Evolutionary conservation across 1,140 invertebrate species (phyloP), one percentile per base, ranked within the genome.

Genomic region (Bombus impatiens): DNA sequence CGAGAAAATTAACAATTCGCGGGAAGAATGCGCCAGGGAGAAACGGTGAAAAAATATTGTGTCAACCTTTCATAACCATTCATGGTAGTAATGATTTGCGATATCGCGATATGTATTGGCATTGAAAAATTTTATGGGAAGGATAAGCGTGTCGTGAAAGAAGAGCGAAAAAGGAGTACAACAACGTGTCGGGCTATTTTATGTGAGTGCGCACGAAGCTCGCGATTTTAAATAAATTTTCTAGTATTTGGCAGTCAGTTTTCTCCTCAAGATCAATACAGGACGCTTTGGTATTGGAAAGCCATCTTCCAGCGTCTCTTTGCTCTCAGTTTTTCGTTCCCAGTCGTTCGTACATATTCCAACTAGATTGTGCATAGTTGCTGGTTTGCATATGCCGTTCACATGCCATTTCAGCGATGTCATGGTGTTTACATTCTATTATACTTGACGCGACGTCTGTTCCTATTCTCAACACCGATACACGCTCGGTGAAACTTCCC

Each of bases 351-450:
- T 72, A 80, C 77, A 37, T 62, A 80, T 77, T 72, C 53, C 40
- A 40, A 47, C 40, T 85, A 62, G 77, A 85, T 85, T 72, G 83
- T 80, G 57, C 83, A 83, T 37, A 32, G 78, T 40, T 59, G 53
- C 47, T 32, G 57, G 83, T 80, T 85, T 80, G 78, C 83, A 59
- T 80, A 72, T 40, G 67, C 53, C 37, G 68, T 32, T 79, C 68
- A 25, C 67, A 72, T 62, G 77, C 40, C 67, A 44, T 85, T 79
- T 70, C 40, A 13, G 53, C 35, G 22, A n/a, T 59, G 57, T 70
- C 77, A 59, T 53, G 37, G 68, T 85, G 77, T 85, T 85, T 85
- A 85, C 44, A 80, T 85, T 85, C 68, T 85, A 85, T 85, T 79
- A 79, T 80, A 59, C 78, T 80, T 72, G 77, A 85, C 78, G 25